Evolutionary conservation across 64 coral and sea anemone genomes (phyloP), one percentile per base, ranked within the genome.

Genomic region (Stichodactyla mertensii): DNA sequence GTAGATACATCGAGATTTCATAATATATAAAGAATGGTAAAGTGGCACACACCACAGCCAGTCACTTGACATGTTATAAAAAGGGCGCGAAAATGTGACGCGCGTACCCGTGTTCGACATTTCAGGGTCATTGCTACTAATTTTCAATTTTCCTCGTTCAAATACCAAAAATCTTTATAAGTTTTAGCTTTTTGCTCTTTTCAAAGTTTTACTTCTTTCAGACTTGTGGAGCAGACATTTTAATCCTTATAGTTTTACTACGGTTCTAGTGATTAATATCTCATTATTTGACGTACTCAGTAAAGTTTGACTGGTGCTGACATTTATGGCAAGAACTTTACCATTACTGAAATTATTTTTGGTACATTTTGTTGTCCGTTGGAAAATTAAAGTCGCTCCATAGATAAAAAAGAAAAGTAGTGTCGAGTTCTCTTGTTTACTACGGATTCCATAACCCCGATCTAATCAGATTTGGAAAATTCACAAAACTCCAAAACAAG

Each of bases 401-500:
- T 58, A 58, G 36, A 58, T 9, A 58, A 15, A 58, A 58, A 9
- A 58, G 8, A 9, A 58, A 58, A 15, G 56, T 15, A 58, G 56
- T 15, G 56, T 45, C 36, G 36, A 45, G 4, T 20, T 66, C 62
- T 66, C 19, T 66, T 74, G 69, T 74, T 74, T 74, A 74, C 69
- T 74, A 74, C 24, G 27, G 4, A 74, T 31, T 11, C n/a, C 36
- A 36, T 10, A 74, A 74, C 69, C 69, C 19, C 23, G 62, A 31
- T 27, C 69, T 74, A 74, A 74, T 74, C 10, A 13, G 18, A 58
- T 58, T 15, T n/a, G 4, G 1, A 74, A 74, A 26, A 74, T 27
- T 74, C 69, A 74, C 69, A 74, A 69, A 15, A 69, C 64, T 69
- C 8, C 64, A 69, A 74, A 74, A 74, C 69, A 74, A 74, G 27